Base-by-base conservation (phyloP, 2,888 invertebrate species). In the Perdita meconis region DNA sequence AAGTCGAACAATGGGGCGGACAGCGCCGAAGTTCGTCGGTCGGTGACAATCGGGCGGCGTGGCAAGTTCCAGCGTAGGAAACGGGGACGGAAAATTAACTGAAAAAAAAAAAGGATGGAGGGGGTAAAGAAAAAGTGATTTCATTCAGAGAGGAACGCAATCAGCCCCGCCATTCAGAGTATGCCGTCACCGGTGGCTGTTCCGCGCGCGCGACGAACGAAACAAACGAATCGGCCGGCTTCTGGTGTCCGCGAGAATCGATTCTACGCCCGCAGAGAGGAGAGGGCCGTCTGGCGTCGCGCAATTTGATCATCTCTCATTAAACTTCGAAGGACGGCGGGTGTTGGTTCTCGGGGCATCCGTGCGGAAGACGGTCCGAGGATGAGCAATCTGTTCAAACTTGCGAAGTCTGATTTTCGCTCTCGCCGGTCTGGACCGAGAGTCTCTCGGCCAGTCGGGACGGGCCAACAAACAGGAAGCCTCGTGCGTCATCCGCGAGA, bases 251-350 rank as follows among this genome's bases (percentile, higher is more conserved):
- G 19, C 26, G 26, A 2, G 73, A 57, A 69, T 73, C 69, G 69
- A 69, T 69, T 24, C 53, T 16, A 2, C n/a, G 38, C 34, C 42
- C 40, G 55, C 56, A 19, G 19, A 51, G n/a, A n/a, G n/a, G n/a
- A n/a, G n/a, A n/a, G n/a, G n/a, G 61, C 47, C 19, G 55, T 38
- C 56, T 40, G 56, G 36, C 56, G 40, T 69, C 40, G 69, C 12
- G 75, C 65, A 77, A 68, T 77, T 75, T 63, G 68, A 75, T 68
- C 68, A 47, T 76, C 69, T 69, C 69, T 69, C 76, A 65, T 78
- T 78, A 78, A 78, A 77, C 50, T 77, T 75, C 19, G 63, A 75
- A 75, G 68, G 63, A 55, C 26, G 53, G 34, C 26, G 53, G 34
- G 60, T 60, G 57, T 67, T 57, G 69, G 55, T 53, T 53, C 22